Conservation (phyloP, 2,113 vertebrate genomes). For the Noturus placidus region DNA sequence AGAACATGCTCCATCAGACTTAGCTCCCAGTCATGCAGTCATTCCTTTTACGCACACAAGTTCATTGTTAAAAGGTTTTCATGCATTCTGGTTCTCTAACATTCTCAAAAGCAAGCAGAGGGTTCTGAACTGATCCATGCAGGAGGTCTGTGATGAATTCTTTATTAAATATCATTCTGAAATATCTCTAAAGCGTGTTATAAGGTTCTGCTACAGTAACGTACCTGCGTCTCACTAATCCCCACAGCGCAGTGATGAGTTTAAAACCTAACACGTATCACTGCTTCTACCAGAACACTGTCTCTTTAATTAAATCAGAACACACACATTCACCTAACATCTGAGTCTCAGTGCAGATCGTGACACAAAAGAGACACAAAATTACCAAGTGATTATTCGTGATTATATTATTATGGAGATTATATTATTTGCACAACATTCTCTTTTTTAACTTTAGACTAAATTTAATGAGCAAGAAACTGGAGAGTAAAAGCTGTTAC, state of each 20-base stretch:
- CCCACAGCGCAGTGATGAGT: neutral
- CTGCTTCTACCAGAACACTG: neutral
- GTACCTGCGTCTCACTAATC: conserved; percentile 35
- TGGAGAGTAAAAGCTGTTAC: neutral
- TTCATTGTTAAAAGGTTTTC: neutral
- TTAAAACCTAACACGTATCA: neutral
- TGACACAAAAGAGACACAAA: neutral
- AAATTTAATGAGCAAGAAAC: neutral
- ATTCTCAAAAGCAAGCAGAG: neutral
- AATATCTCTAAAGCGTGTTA: neutral
- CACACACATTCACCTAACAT: neutral
- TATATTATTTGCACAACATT: neutral
- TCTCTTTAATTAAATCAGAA: neutral
- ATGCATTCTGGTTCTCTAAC: conserved; percentile 14
- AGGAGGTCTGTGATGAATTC: conserved; percentile 27
- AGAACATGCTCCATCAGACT: conserved; percentile 14
- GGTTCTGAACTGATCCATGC: conserved; percentile 3
- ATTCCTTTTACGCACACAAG: neutral
- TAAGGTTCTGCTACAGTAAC: neutral
- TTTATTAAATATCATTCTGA: neutral
- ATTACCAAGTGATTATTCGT: neutral
- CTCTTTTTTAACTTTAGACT: neutral
- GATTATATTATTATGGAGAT: neutral
- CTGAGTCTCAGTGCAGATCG: neutral
- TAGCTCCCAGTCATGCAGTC: conserved; percentile 8